Evolutionary conservation across 2,797 vertebrate genomes (phyloP).

Genomic region (Urocyon cinereoargenteus): DNA sequence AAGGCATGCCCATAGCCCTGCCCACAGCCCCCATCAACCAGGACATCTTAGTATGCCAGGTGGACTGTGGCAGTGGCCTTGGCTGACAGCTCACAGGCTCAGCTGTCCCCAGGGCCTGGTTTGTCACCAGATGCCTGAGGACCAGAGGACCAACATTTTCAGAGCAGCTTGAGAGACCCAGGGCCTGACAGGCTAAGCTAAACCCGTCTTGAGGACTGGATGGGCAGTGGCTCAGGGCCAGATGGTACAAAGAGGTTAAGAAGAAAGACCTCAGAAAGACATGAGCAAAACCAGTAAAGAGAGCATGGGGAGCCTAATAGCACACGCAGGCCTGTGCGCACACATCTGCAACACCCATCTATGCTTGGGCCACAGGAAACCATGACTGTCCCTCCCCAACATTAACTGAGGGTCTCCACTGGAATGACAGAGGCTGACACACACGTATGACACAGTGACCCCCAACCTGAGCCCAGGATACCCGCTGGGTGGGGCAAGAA

Average conservation of each 20-base stretch:
- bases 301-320: background rate
- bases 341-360: background rate
- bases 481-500: too few relatives aligned
- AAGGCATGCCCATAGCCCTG: background rate
- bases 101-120: background rate
- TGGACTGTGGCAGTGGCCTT: rapidly evolving
- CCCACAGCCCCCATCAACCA: background rate
- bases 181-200: background rate
- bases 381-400: rapidly evolving
- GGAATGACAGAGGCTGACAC: background rate
- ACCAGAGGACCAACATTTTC: background rate
- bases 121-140: background rate
- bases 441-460: background rate
- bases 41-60: background rate
- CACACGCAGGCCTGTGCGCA: background rate
- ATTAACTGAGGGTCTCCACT: too few relatives aligned
- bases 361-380: background rate
- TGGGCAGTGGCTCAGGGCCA: rapidly evolving
- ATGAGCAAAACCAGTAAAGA: background rate
- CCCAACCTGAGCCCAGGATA: background rate
- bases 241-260: background rate
- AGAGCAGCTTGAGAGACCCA: background rate
- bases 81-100: background rate
- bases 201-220: background rate
- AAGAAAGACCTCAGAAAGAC: background rate